Evolutionary conservation across 2,113 vertebrate species (phyloP), one percentile per base, ranked within the genome.

Genomic region (Dipodomys ordii): DNA sequence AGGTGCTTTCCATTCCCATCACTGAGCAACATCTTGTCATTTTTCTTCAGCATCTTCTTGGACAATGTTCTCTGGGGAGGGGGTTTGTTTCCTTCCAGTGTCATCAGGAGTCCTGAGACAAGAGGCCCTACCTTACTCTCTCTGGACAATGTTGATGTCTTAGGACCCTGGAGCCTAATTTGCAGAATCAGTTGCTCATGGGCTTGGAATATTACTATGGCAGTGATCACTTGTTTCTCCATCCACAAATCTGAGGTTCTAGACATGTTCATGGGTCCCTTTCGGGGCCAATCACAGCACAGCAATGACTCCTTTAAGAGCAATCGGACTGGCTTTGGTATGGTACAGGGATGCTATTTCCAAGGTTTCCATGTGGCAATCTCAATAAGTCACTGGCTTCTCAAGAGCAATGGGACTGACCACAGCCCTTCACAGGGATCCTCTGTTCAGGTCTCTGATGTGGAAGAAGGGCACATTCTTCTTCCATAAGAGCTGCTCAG

Each of bases 401-500:
- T 57, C 53, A 11, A 11, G 15, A 18, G 13, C 53, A 11, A 4
- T 16, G 53, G 16, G 53, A 57, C 53, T 57, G 53, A 13, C 53
- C 53, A 4, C 4, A 13, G 53, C 15, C 53, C 53, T 57, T 13
- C 13, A 16, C 53, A 16, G 12, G 53, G 53, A 16, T 11, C 53
- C 53, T 16, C 3, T 57, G 53, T 4, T 4, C 53, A 57, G 53
- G 2, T 28, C 10, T 86, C 19, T 28, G 44, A 4, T 72, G 4
- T 23, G 19, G 23, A 12, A 22, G 35, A 25, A 19, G 2, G 1
- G 16, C 7, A 28, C 0, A 4, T 1, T 69, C 46, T 22, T 64
- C 8, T 71, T 60, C 49, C 2, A 28, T 13, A 1, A 0, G 1
- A 8, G 32, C 13, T 73, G 4, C 22, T 6, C 3, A 46, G 46